phyloP scores from a whole-genome alignment of 1,140 invertebrate species.

The Propsilocerus akamusi region DNA sequence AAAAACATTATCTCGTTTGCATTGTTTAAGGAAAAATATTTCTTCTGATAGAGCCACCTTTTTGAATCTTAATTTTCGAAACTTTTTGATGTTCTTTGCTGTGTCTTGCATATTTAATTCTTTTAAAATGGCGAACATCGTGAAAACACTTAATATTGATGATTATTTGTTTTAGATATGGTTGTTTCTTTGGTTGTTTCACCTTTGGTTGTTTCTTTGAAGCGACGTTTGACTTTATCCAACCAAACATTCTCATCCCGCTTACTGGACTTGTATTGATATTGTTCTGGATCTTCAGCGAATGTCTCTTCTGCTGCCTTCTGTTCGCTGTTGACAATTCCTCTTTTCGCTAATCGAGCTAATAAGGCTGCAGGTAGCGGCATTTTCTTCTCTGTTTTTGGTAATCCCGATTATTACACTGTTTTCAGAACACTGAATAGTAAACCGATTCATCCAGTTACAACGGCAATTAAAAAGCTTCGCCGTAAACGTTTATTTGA shows the following conservation, averaged over 20 bases:
- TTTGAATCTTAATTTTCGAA: no score
- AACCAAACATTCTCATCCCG: conserved; percentile 27
- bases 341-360: conserved; percentile 68
- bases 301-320: conserved; percentile 46
- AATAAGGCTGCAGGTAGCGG: conserved; percentile 71
- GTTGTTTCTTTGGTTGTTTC: conserved; percentile 66
- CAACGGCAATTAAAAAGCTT: no score
- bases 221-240: conserved; percentile 26
- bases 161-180: conserved; percentile 46
- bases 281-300: conserved; percentile 41
- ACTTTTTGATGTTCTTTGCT: no score
- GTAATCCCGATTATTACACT: no score
- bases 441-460: no score
- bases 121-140: no score
- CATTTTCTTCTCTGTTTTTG: conserved; percentile 45
- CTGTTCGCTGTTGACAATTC: conserved; percentile 36
- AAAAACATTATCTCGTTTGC: conserved; percentile 66
- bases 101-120: no score
- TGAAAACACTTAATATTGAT: conserved; percentile 56
- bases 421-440: no score
- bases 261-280: conserved; percentile 16
- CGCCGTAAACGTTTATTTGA: no score
- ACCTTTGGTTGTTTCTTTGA: conserved; percentile 35
- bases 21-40: conserved; percentile 82
- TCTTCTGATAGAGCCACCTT: no score